A percentile compares a stretch with the other conserved stretches of the same genome.
phyloP scores from a whole-genome alignment of 2,797 vertebrate genomes.

The Enteromius radiatus region DNA sequence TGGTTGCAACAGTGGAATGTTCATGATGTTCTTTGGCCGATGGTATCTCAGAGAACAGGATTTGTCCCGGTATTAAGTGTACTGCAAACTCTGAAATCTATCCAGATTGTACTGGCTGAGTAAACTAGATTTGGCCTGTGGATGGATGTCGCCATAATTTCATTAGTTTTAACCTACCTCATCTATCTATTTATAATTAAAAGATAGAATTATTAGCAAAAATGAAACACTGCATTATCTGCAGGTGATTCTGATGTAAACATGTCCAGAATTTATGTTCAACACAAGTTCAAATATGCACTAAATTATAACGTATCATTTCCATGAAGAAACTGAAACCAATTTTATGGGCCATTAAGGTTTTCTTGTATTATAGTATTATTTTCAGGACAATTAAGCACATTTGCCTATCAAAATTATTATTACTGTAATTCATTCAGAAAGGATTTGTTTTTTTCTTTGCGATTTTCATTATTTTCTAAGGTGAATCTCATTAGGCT shows the following conservation, averaged over 20 bases:
- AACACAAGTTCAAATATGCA: background rate
- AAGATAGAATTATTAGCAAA: too few relatives aligned
- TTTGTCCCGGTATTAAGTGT: constrained; percentile 39
- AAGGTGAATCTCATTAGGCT: background rate
- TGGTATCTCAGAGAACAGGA: constrained; percentile 33
- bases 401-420: background rate
- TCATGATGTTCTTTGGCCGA: constrained; percentile 23
- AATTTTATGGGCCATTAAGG: constrained; percentile 2
- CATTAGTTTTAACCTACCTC: constrained; percentile 14
- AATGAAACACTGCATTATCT: background rate
- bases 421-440: background rate
- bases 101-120: constrained; percentile 14
- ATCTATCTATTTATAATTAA: too few relatives aligned
- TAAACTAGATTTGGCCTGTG: background rate
- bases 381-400: constrained; percentile 10
- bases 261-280: constrained; percentile 7
- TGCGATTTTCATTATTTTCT: background rate
- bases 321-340: background rate
- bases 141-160: background rate
- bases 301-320: background rate
- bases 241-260: background rate
- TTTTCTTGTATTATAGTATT: background rate
- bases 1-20: constrained; percentile 29
- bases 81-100: constrained; percentile 21
- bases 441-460: background rate